A percentile compares a stretch with the other conserved stretches of the same genome.
Evolutionary conservation across 92 coral and sea anemone genomes (phyloP).

Genomic region (Epizoanthus illoricatus): DNA sequence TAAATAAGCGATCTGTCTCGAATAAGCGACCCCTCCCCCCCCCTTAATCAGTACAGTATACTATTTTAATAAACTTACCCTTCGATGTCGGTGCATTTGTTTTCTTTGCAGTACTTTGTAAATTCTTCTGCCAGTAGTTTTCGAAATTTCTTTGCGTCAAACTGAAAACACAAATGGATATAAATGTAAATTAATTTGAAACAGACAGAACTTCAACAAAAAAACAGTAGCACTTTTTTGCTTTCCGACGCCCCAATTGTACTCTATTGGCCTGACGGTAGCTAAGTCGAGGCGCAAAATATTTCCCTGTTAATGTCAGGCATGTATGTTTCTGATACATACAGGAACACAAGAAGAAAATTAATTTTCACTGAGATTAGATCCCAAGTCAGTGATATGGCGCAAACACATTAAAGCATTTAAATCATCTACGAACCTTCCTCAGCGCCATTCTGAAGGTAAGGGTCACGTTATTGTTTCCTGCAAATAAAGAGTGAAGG

Average conservation of each 20-base stretch:
- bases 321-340: no score
- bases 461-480: background rate
- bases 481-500: background rate
- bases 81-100: background rate
- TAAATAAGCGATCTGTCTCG: no score
- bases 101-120: conserved; percentile 1
- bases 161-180: background rate
- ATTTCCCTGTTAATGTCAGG: no score
- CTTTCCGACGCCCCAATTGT: no score
- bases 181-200: background rate
- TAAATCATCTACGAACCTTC: background rate
- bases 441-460: background rate
- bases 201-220: background rate
- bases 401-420: background rate
- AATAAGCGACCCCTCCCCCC: no score
- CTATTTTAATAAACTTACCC: background rate
- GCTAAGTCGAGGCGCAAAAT: no score
- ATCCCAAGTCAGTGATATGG: no score
- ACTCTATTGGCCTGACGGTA: no score
- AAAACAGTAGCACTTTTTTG: background rate
- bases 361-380: no score
- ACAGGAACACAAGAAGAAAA: no score
- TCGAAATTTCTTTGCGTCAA: background rate
- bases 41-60: no score
- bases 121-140: background rate